Conservation (phyloP, 2,888 invertebrate genomes). For the Microplitis manilae region DNA sequence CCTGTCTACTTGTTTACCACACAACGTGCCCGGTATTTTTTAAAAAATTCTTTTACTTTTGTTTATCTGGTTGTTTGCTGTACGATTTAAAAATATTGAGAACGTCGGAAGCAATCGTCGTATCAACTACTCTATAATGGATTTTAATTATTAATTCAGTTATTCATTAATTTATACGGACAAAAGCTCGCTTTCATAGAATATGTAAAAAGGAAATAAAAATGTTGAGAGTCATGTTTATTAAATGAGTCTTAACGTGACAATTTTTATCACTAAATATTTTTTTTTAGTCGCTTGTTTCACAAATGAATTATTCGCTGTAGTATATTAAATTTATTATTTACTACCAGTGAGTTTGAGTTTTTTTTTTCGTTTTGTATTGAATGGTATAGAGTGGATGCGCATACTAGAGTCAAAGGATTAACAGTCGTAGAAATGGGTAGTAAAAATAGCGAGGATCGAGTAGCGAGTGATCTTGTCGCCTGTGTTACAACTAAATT, state of each 20-base stretch:
- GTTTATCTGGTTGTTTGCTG: background rate
- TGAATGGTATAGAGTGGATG: background rate
- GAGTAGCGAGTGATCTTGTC: background rate
- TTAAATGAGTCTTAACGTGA: background rate
- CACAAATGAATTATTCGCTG: background rate
- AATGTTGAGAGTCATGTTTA: background rate
- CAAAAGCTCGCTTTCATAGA: background rate
- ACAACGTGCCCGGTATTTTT: background rate
- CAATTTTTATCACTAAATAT: background rate
- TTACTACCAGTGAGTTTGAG: background rate
- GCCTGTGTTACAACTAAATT: slow-evolving; percentile 5
- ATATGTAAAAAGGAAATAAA: background rate
- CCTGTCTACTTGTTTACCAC: slow-evolving; percentile 14
- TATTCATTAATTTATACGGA: background rate
- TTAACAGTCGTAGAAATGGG: background rate
- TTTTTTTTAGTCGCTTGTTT: background rate
- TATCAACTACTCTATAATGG: background rate
- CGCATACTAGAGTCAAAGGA: background rate
- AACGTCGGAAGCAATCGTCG: background rate
- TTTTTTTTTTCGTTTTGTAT: background rate
- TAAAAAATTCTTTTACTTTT: background rate
- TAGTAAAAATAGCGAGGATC: background rate
- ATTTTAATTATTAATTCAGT: background rate
- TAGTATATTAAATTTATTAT: background rate
- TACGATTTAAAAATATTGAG: background rate